Conservation (phyloP, 1,140 invertebrate genomes). For the Callitettix versicolor region DNA sequence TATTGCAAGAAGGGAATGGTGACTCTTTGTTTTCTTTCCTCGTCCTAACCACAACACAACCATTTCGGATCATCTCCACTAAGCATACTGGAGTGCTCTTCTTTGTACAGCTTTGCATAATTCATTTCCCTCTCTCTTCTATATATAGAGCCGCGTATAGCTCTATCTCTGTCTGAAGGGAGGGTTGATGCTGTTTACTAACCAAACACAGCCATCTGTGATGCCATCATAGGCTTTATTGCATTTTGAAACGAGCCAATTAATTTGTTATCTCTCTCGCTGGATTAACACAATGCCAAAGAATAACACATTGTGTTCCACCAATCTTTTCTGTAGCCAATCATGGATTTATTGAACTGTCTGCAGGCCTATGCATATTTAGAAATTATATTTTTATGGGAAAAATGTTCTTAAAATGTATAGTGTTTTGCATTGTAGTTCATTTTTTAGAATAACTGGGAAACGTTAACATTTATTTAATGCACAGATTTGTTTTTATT, state of each 20-base stretch:
- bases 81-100: constrained; percentile 1
- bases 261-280: constrained; percentile 3
- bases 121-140: neutral
- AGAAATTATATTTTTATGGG: too few species aligned
- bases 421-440: too few species aligned
- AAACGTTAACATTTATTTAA: too few species aligned
- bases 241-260: neutral
- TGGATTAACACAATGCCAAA: neutral
- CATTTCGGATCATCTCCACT: neutral
- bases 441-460: too few species aligned
- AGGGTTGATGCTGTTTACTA: neutral
- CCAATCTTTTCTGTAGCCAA: neutral
- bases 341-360: too few species aligned
- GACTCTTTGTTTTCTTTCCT: too few species aligned
- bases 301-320: neutral
- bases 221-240: too few species aligned
- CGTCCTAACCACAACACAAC: neutral
- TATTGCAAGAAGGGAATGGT: too few species aligned
- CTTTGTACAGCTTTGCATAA: constrained; percentile 4
- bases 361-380: too few species aligned
- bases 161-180: neutral
- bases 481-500: too few species aligned
- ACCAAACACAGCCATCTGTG: neutral
- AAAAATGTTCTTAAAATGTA: too few species aligned
- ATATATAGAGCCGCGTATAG: too few species aligned